phyloP scores from a whole-genome alignment of 2,797 vertebrate genomes.

The Ceyx erithaca region DNA sequence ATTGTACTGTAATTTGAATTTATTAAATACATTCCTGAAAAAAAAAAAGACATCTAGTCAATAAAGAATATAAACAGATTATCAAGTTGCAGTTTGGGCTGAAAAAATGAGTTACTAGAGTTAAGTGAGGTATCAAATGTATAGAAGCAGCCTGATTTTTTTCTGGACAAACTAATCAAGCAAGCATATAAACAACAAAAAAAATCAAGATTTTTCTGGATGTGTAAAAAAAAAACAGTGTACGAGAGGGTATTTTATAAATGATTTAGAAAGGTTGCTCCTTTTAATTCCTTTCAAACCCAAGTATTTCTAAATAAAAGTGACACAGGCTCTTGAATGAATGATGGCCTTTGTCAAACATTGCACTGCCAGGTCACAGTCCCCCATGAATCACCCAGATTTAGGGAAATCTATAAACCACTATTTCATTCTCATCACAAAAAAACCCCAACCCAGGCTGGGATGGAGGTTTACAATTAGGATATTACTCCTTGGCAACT shows the following conservation, averaged over 20 bases:
- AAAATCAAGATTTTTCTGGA: neutral
- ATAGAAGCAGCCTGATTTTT: neutral
- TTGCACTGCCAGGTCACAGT: slow-evolving; percentile 38
- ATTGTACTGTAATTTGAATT: neutral
- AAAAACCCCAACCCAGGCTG: neutral
- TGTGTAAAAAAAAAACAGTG: neutral
- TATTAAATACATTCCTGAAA: neutral
- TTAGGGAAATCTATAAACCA: slow-evolving; percentile 58
- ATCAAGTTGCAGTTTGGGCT: neutral
- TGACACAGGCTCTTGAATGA: slow-evolving; percentile 16
- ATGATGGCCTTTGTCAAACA: slow-evolving; percentile 66
- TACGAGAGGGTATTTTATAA: neutral
- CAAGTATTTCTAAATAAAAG: slow-evolving; percentile 61
- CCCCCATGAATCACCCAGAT: slow-evolving; percentile 45
- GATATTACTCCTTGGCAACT: slow-evolving; percentile 58
- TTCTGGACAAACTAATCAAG: neutral
- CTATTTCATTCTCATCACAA: slow-evolving; percentile 26
- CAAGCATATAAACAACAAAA: neutral
- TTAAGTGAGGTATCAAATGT: neutral
- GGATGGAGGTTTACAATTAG: slow-evolving; percentile 57
- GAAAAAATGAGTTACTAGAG: neutral
- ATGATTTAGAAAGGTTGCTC: slow-evolving; percentile 1
- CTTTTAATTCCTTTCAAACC: slow-evolving; percentile 39
- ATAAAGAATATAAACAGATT: neutral
- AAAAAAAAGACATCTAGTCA: neutral